These are phyloP conservation scores for Drosophila pseudoananassae DNA, from an alignment of 1,140 invertebrate genomes.

Conservation along the genomic window DNA sequence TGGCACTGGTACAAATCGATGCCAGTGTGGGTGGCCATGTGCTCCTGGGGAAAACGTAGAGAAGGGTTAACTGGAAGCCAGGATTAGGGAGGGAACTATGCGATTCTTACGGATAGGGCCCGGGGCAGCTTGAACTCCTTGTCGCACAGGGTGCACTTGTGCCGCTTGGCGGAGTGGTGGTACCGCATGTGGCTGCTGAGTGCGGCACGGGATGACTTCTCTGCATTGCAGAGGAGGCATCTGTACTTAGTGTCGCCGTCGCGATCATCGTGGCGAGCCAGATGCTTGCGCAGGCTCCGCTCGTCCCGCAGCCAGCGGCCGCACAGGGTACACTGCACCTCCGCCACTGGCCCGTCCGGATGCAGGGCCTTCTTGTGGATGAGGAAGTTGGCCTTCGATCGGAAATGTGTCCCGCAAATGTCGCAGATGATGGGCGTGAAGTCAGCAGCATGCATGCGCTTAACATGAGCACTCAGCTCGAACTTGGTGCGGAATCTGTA, in stretches of 20 bases:
- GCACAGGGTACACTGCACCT: conserved; percentile 71
- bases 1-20: conserved; percentile 74
- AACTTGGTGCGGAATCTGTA: conserved; percentile 62
- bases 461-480: conserved; percentile 61
- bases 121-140: conserved; percentile 74
- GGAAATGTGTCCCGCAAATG: conserved; percentile 72
- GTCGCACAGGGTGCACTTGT: conserved; percentile 69
- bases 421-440: conserved; percentile 76
- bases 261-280: conserved; percentile 64
- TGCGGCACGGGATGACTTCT: conserved; percentile 72
- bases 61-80: neutral
- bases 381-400: conserved; percentile 70
- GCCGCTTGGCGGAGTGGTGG: conserved; percentile 72
- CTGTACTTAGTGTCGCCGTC: conserved; percentile 66
- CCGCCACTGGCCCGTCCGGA: conserved; percentile 69
- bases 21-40: conserved; percentile 80
- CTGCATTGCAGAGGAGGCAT: conserved; percentile 66
- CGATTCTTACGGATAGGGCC: conserved; percentile 52
- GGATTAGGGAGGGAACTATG: neutral
- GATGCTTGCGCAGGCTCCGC: conserved; percentile 70
- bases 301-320: conserved; percentile 75
- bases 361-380: conserved; percentile 72
- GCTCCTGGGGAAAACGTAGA: conserved; percentile 48
- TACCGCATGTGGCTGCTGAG: conserved; percentile 74
- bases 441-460: conserved; percentile 66